Evolutionary conservation across 1,140 invertebrate genomes (phyloP).

Genomic region (Drosophila pectinifera): DNA sequence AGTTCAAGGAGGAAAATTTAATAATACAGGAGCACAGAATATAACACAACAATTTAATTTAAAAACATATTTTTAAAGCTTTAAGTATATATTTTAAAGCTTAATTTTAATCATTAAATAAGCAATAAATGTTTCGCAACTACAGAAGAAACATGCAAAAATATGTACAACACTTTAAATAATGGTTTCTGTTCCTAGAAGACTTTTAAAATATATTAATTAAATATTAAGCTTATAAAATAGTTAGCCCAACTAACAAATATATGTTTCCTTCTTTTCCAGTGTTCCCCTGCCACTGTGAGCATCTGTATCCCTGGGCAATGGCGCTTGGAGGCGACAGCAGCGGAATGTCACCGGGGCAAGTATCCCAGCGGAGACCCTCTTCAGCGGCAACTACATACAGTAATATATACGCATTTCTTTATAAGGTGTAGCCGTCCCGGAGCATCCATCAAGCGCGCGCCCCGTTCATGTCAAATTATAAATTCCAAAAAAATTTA

Average conservation of each 20-base stretch:
- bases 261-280: not conserved
- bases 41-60: too few relatives aligned
- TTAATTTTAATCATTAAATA: not conserved
- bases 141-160: not conserved
- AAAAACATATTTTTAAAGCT: not conserved
- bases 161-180: not conserved
- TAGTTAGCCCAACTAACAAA: not conserved
- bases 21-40: not conserved
- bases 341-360: conserved; percentile 45
- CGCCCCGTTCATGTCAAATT: conserved; percentile 68
- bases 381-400: conserved; percentile 27
- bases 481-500: conserved; percentile 74
- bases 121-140: not conserved
- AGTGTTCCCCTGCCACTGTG: not conserved
- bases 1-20: not conserved
- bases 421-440: conserved; percentile 9
- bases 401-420: not conserved
- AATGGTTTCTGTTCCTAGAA: too few relatives aligned
- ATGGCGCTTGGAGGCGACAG: conserved; percentile 41
- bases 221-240: not conserved
- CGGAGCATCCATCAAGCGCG: conserved; percentile 72
- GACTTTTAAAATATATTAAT: too few relatives aligned
- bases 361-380: conserved; percentile 33
- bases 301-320: not conserved
- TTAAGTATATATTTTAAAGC: not conserved